A percentile compares a stretch with the other conserved stretches of the same genome.
Conservation (phyloP, 1,140 invertebrate species). For the Portunus trituberculatus region DNA sequence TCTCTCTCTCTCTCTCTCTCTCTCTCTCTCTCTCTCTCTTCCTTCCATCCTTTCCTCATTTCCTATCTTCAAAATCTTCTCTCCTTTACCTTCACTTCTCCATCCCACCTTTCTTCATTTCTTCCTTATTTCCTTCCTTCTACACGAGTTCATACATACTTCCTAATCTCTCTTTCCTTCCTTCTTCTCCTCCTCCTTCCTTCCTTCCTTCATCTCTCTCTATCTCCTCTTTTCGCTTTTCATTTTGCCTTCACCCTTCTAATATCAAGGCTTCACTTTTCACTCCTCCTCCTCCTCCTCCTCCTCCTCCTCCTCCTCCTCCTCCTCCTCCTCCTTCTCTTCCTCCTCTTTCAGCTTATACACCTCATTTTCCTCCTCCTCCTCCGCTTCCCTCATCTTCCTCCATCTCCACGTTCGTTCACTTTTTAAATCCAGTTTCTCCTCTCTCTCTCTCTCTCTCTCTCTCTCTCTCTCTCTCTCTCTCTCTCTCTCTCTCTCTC, state of each 20-base stretch:
- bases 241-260: background rate
- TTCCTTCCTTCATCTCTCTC: background rate
- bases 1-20: too few relatives aligned
- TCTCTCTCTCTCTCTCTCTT: constrained; percentile 1
- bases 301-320: too few relatives aligned
- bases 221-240: background rate
- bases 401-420: too few relatives aligned
- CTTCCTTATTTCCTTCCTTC: background rate
- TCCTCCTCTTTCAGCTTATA: too few relatives aligned
- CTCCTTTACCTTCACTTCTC: background rate
- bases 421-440: too few relatives aligned
- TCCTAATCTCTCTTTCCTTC: background rate
- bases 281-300: background rate
- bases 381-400: background rate
- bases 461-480: background rate
- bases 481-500: too few relatives aligned
- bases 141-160: background rate
- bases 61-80: background rate
- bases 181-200: background rate
- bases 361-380: too few relatives aligned
- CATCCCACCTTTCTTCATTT: background rate
- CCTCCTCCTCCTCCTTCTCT: too few relatives aligned
- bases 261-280: background rate
- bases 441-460: background rate
- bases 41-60: background rate